phyloP scores from a whole-genome alignment of 2,888 invertebrate genomes.

The Stenodema calcarata region DNA sequence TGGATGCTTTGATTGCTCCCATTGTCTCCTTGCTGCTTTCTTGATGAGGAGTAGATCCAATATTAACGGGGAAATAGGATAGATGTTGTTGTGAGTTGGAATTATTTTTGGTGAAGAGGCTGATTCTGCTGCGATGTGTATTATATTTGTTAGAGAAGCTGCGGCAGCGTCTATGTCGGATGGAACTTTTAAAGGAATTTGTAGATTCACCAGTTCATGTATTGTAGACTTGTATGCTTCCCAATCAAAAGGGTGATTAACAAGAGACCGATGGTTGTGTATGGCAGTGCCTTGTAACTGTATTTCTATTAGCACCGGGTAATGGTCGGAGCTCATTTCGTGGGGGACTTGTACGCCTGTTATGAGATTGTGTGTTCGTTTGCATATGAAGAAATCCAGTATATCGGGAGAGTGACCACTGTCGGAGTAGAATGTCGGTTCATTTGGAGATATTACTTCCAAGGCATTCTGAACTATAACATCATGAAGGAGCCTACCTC shows the following conservation, averaged over 20 bases:
- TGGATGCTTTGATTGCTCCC: background rate
- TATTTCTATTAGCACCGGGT: no score
- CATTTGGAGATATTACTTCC: background rate
- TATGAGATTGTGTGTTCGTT: conserved; percentile 9
- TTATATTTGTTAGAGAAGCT: background rate
- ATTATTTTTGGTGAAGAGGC: background rate
- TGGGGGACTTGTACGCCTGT: no score
- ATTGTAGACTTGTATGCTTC: conserved; percentile 1
- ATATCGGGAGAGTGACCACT: background rate
- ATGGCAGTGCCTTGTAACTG: background rate
- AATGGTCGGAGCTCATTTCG: no score
- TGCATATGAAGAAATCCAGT: conserved; percentile 15
- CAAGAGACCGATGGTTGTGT: background rate
- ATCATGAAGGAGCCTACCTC: no score
- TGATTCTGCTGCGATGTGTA: background rate
- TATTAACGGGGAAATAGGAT: background rate
- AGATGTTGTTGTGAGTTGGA: no score
- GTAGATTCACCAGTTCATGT: conserved; percentile 8
- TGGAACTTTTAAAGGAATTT: background rate
- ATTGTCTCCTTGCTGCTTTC: background rate
- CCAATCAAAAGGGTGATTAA: background rate
- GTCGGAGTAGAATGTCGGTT: conserved; percentile 12
- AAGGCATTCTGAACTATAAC: conserved; percentile 1
- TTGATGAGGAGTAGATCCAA: background rate
- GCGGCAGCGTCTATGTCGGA: background rate